Percentiles rank a stretch among this genome's conserved stretches.
Conservation (phyloP, 1,140 invertebrate species). For the Sogatella furcifera region DNA sequence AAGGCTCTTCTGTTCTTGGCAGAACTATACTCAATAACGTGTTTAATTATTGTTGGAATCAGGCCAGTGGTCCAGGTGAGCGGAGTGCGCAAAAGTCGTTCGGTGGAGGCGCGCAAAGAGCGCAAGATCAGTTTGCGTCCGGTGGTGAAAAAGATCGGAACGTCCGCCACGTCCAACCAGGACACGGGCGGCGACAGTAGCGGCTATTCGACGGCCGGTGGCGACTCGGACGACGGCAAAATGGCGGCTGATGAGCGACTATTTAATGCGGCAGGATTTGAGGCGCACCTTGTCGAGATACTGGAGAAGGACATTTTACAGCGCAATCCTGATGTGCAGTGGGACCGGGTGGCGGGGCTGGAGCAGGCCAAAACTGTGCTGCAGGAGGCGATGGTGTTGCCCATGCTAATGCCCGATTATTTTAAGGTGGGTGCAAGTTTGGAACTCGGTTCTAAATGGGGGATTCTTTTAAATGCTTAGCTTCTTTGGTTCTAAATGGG, state of each 20-base stretch:
- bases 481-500: no score
- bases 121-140: slow-evolving; percentile 18
- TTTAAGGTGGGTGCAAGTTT: slow-evolving; percentile 38
- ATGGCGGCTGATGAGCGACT: slow-evolving; percentile 31
- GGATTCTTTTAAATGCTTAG: no score
- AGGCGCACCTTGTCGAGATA: slow-evolving; percentile 67
- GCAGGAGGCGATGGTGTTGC: slow-evolving; percentile 60
- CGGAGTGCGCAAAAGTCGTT: slow-evolving; percentile 22
- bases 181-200: neutral
- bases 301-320: slow-evolving; percentile 53
- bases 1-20: no score
- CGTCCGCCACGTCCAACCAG: neutral
- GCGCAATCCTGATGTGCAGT: slow-evolving; percentile 43
- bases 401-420: slow-evolving; percentile 54
- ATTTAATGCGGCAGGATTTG: slow-evolving; percentile 63
- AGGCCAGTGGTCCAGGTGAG: neutral
- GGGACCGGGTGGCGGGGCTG: slow-evolving; percentile 54
- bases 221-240: slow-evolving; percentile 5
- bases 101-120: neutral
- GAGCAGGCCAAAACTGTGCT: slow-evolving; percentile 53
- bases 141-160: slow-evolving; percentile 15
- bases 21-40: no score
- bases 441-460: neutral
- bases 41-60: no score
- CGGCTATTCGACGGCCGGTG: slow-evolving; percentile 5